Conservation (phyloP, 2,113 vertebrate species). For the Tenrec ecaudatus region DNA sequence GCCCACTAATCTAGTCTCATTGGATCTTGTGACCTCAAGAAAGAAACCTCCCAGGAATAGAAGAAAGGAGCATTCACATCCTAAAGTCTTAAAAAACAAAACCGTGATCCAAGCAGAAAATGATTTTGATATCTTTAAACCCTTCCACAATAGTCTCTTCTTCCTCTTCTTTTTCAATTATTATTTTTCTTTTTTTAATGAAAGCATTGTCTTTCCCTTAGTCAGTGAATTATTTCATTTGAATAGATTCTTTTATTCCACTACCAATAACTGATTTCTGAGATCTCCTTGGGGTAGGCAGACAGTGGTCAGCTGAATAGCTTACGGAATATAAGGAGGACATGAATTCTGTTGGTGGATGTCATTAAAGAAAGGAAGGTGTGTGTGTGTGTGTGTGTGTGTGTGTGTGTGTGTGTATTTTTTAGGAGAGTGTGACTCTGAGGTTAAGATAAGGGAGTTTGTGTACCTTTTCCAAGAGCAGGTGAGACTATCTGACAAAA, state of each 20-base stretch:
- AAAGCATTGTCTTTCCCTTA: conserved; percentile 39
- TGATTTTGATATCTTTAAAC: conserved; percentile 55
- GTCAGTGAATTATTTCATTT: conserved; percentile 65
- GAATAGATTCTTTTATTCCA: conserved; percentile 37
- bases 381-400: neutral
- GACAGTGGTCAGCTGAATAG: conserved; percentile 55
- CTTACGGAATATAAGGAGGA: conserved; percentile 44
- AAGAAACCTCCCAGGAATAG: conserved; percentile 64
- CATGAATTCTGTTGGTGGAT: conserved; percentile 44
- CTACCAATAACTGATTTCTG: conserved; percentile 68
- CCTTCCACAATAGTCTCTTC: conserved; percentile 47
- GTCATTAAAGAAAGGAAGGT: conserved; percentile 58
- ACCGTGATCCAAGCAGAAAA: conserved; percentile 50
- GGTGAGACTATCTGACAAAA: neutral
- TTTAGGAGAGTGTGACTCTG: conserved; percentile 21
- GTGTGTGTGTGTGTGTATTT: neutral
- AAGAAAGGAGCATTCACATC: conserved; percentile 67
- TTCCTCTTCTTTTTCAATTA: neutral
- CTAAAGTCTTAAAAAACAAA: conserved; percentile 71
- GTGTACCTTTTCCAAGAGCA: conserved; percentile 6
- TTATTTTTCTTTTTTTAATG: neutral
- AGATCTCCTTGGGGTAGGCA: conserved; percentile 58
- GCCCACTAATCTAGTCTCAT: conserved; percentile 38
- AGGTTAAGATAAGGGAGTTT: conserved; percentile 41
- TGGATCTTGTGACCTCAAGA: conserved; percentile 67